These are phyloP conservation scores for Microctonus aethiopoides DNA, from an alignment of 2,888 invertebrate species.

Conservation along the genomic window DNA sequence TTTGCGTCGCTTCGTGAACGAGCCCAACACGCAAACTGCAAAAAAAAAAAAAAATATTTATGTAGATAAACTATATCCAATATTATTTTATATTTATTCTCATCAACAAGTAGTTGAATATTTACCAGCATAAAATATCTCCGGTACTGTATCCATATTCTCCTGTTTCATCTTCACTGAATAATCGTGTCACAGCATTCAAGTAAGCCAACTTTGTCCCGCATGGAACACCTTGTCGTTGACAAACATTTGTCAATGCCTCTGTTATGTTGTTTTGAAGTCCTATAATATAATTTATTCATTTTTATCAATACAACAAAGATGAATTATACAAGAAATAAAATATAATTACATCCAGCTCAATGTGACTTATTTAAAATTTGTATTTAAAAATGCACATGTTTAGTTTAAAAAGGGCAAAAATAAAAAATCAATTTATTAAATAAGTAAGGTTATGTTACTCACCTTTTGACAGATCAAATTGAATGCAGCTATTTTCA, in stretches of 20 bases:
- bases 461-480: slow-evolving; percentile 70
- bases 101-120: background rate
- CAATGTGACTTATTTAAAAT: background rate
- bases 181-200: slow-evolving; percentile 87
- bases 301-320: background rate
- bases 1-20: slow-evolving; percentile 87
- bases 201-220: slow-evolving; percentile 85
- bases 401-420: background rate
- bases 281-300: slow-evolving; percentile 62
- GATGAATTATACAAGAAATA: background rate
- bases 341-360: background rate
- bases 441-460: slow-evolving; percentile 54
- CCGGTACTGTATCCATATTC: slow-evolving; percentile 80
- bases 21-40: slow-evolving; percentile 86
- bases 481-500: slow-evolving; percentile 74
- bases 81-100: slow-evolving; percentile 1
- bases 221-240: slow-evolving; percentile 76
- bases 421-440: slow-evolving; percentile 11
- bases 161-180: slow-evolving; percentile 72
- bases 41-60: slow-evolving; percentile 21
- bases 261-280: slow-evolving; percentile 71
- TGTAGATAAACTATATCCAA: background rate
- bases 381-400: background rate
- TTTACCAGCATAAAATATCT: slow-evolving; percentile 86
- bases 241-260: slow-evolving; percentile 73